Conservation (phyloP, 2,113 vertebrate species). For the Egretta garzetta region DNA sequence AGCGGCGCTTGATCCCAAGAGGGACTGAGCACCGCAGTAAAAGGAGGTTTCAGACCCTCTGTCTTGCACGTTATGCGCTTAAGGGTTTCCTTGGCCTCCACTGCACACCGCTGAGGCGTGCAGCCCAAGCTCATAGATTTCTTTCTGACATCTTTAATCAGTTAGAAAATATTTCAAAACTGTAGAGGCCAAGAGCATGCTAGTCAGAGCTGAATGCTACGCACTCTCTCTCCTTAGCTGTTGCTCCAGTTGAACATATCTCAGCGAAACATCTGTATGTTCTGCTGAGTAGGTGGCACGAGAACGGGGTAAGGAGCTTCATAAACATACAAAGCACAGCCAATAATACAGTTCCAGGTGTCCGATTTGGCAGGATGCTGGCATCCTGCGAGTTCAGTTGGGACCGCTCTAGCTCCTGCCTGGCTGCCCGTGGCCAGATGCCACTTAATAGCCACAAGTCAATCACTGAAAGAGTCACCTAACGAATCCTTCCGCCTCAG, state of each 20-base stretch:
- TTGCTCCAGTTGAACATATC: not conserved
- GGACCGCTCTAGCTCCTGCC: not conserved
- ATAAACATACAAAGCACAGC: not conserved
- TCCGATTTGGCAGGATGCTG: rapidly evolving
- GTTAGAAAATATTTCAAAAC: not conserved
- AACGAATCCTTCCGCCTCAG: not conserved
- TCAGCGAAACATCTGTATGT: not conserved
- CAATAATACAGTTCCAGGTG: not conserved
- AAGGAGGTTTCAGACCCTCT: not conserved
- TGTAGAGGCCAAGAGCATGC: not conserved
- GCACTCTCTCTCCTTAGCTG: not conserved
- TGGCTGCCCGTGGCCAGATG: not conserved
- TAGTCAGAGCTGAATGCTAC: not conserved
- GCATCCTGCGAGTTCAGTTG: not conserved
- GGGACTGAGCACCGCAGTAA: not conserved
- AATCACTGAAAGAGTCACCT: not conserved
- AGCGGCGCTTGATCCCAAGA: not conserved
- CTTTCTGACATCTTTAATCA: not conserved
- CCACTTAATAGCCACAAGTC: not conserved
- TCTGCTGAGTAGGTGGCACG: not conserved
- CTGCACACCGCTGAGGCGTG: not conserved
- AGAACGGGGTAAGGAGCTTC: not conserved
- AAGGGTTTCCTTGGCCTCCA: not conserved
- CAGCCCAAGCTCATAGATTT: not conserved
- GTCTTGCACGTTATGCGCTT: not conserved